Percentiles rank a stretch among this genome's conserved stretches.
Conservation (phyloP, 2,113 vertebrate species). For the Platysternon megacephalum region DNA sequence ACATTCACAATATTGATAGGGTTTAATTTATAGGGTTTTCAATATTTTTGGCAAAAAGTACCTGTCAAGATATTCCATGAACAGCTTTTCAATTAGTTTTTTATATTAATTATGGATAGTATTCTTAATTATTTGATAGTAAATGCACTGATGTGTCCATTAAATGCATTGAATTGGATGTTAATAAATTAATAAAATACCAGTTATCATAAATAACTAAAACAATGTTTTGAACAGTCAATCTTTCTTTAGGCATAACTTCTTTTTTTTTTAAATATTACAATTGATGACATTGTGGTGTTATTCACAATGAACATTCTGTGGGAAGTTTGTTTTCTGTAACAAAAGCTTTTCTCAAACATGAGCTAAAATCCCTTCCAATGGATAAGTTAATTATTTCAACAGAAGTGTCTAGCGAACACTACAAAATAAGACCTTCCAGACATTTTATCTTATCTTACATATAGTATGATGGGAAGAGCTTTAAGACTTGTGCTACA, state of each 20-base stretch:
- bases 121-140: not conserved
- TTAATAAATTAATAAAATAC: not conserved
- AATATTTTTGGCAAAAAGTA: not conserved
- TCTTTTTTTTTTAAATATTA: not conserved
- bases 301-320: not conserved
- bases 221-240: not conserved
- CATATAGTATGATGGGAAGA: slow-evolving; percentile 10
- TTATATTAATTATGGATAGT: not conserved
- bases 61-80: not conserved
- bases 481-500: slow-evolving; percentile 25
- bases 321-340: not conserved
- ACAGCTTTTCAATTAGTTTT: not conserved
- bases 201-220: not conserved
- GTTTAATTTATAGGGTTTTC: not conserved
- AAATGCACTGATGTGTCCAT: not conserved
- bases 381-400: slow-evolving; percentile 13
- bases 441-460: slow-evolving; percentile 13
- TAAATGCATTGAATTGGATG: not conserved
- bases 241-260: not conserved
- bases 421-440: not conserved
- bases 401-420: not conserved
- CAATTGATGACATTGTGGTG: not conserved
- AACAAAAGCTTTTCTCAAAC: not conserved
- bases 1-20: not conserved
- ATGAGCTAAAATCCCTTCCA: not conserved